A percentile compares a stretch with the other conserved stretches of the same genome.
phyloP scores from a whole-genome alignment of 2,888 invertebrate species.

The Beris chalybata region DNA sequence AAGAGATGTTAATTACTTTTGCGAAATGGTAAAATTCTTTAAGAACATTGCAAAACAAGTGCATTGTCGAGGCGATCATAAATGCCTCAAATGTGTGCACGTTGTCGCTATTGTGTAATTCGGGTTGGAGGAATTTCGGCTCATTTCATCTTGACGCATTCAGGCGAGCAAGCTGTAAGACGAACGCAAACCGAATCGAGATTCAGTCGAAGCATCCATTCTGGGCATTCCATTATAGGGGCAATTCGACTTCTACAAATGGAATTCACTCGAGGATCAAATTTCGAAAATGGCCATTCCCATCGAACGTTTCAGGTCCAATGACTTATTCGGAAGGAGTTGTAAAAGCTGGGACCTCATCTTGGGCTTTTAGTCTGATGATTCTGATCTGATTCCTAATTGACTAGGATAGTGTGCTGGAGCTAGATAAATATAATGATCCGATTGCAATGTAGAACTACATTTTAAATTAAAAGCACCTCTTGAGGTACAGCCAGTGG shows the following conservation, averaged over 20 bases:
- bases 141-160: constrained; percentile 30
- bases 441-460: too few relatives aligned
- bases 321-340: too few relatives aligned
- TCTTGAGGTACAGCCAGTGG: too few relatives aligned
- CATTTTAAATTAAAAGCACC: too few relatives aligned
- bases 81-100: constrained; percentile 35
- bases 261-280: constrained; percentile 29
- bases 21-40: constrained; percentile 31
- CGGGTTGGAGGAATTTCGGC: constrained; percentile 30
- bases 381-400: too few relatives aligned
- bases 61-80: constrained; percentile 23
- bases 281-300: constrained; percentile 25
- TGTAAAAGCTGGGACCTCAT: too few relatives aligned
- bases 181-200: neutral
- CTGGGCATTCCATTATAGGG: constrained; percentile 17
- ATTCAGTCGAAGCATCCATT: neutral
- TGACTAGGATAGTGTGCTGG: too few relatives aligned
- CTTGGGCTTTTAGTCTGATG: too few relatives aligned
- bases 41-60: constrained; percentile 30
- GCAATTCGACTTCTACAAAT: constrained; percentile 19
- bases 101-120: constrained; percentile 36
- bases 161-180: neutral
- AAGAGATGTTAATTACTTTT: constrained; percentile 38
- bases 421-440: too few relatives aligned
- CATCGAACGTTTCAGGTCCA: constrained; percentile 1